Conservation (phyloP, 2,888 invertebrate species). For the Bellardia bayeri region DNA sequence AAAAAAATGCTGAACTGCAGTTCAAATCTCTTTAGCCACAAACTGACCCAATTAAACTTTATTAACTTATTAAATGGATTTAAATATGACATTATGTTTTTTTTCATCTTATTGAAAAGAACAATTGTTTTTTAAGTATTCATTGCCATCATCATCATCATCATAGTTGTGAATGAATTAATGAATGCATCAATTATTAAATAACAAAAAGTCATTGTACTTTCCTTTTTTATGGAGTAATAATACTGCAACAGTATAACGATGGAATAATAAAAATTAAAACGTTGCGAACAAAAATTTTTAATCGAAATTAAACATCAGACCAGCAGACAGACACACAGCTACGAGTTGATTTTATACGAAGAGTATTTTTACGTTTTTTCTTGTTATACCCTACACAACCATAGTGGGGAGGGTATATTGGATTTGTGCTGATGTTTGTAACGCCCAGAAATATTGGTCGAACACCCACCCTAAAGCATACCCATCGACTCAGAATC, state of each 20-base stretch:
- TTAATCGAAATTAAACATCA: slow-evolving; percentile 28
- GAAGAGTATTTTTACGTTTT: neutral
- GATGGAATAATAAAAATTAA: neutral
- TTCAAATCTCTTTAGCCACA: too few relatives aligned
- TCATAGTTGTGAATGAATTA: slow-evolving; percentile 24
- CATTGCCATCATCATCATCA: slow-evolving; percentile 20
- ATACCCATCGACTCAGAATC: too few relatives aligned
- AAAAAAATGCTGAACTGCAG: too few relatives aligned
- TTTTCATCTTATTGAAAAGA: neutral
- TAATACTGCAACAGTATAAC: slow-evolving; percentile 22
- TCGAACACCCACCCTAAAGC: too few relatives aligned
- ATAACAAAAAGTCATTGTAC: slow-evolving; percentile 64
- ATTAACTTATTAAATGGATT: too few relatives aligned
- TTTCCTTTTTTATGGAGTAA: slow-evolving; percentile 27
- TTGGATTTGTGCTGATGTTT: too few relatives aligned
- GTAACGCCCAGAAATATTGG: too few relatives aligned
- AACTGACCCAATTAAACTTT: too few relatives aligned
- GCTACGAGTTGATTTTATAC: slow-evolving; percentile 1
- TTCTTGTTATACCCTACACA: neutral
- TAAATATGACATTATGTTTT: neutral
- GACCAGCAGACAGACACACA: slow-evolving; percentile 35
- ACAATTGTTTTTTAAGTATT: slow-evolving; percentile 14
- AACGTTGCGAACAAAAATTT: neutral
- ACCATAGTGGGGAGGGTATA: too few relatives aligned
- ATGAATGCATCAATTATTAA: slow-evolving; percentile 46